A percentile compares a stretch with the other conserved stretches of the same genome.
These are phyloP conservation scores for human DNA, from an alignment of 2,113 vertebrate genomes.

Conservation along the genomic window DNA sequence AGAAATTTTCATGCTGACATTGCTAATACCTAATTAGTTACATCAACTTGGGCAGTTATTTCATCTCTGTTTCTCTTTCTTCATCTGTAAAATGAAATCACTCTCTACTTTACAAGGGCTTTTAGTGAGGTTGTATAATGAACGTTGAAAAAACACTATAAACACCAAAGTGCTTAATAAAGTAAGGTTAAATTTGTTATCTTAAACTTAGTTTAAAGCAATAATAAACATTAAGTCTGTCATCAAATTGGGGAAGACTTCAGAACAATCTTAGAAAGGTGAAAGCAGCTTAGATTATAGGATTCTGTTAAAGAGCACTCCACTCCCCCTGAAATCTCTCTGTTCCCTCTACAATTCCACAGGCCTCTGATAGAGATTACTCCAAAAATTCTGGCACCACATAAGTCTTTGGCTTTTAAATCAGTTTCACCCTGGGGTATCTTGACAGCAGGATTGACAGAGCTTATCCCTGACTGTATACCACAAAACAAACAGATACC, in stretches of 20 bases:
- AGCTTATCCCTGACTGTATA: neutral
- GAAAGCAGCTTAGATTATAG: neutral
- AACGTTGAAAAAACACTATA: neutral
- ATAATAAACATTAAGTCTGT: neutral
- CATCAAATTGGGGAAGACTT: neutral
- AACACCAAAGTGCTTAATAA: neutral
- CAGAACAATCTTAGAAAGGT: neutral
- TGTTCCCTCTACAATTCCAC: neutral
- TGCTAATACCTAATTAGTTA: neutral
- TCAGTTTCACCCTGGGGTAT: neutral
- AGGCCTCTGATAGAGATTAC: neutral
- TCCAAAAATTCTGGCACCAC: neutral
- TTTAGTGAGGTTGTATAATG: neutral
- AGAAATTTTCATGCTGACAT: neutral
- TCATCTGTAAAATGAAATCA: neutral
- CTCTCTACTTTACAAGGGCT: neutral
- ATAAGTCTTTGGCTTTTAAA: neutral
- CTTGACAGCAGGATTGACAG: neutral
- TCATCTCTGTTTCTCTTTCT: neutral
- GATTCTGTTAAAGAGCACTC: neutral
- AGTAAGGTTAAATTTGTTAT: neutral
- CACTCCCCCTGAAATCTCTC: neutral
- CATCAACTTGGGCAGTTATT: neutral
- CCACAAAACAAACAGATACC: neutral
- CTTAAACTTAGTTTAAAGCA: neutral